phyloP scores from a whole-genome alignment of 2,888 invertebrate species.

The Glaucopsyche alexis region DNA sequence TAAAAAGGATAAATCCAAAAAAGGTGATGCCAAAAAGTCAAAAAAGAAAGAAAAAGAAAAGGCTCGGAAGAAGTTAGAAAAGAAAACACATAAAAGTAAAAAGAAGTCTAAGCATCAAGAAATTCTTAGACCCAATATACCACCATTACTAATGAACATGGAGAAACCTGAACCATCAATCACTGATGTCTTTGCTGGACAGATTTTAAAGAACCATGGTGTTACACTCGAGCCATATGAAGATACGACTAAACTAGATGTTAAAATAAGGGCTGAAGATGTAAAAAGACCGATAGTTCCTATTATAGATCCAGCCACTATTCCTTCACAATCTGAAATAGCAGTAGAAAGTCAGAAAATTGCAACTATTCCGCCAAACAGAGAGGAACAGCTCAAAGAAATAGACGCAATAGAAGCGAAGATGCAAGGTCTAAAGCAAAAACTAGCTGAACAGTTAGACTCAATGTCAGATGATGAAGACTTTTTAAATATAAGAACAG shows the following conservation, averaged over 20 bases:
- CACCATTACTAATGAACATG: slow-evolving; percentile 71
- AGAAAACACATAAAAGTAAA: slow-evolving; percentile 69
- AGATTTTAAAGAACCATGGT: slow-evolving; percentile 77
- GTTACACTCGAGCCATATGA: slow-evolving; percentile 55
- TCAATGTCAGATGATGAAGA: slow-evolving; percentile 83
- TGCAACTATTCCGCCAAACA: slow-evolving; percentile 50
- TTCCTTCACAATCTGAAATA: slow-evolving; percentile 47
- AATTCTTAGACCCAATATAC: slow-evolving; percentile 69
- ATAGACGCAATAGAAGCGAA: slow-evolving; percentile 81
- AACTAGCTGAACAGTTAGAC: slow-evolving; percentile 70
- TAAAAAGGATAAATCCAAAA: slow-evolving; percentile 64
- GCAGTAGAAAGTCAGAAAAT: slow-evolving; percentile 42
- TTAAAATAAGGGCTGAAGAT: slow-evolving; percentile 51
- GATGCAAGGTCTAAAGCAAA: slow-evolving; percentile 75
- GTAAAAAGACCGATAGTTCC: slow-evolving; percentile 63
- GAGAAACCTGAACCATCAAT: slow-evolving; percentile 78
- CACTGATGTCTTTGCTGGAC: slow-evolving; percentile 83
- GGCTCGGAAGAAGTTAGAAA: slow-evolving; percentile 60
- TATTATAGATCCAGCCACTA: slow-evolving; percentile 70
- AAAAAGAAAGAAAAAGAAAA: slow-evolving; percentile 69
- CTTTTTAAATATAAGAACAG: slow-evolving; percentile 82
- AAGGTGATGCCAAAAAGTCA: slow-evolving; percentile 59
- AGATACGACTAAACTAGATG: slow-evolving; percentile 52
- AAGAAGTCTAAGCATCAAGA: slow-evolving; percentile 67
- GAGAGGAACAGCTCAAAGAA: slow-evolving; percentile 63